Base-by-base conservation (phyloP, 2,113 vertebrate species). In the Podarcis raffonei region DNA sequence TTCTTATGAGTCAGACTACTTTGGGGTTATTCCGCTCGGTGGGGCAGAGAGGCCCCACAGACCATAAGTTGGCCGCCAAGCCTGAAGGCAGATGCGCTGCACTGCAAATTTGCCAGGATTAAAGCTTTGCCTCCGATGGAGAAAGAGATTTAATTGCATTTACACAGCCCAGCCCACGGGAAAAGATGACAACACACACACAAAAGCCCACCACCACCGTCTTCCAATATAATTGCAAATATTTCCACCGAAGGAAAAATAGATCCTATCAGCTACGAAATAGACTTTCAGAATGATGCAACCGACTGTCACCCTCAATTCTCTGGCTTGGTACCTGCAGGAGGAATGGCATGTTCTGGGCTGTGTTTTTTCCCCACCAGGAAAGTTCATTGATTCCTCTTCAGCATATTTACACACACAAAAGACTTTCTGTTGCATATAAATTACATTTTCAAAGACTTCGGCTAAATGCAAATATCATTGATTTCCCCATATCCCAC, bases 201-300 rank as follows among this genome's bases (percentile, higher is more conserved):
- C n/a, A 65, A 0, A 48, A 48, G 2, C 42, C 42, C 42, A 48
- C 42, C 42, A 9, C 42, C 42, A 71, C 65, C 75, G 35, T 42
- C 69, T 37, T 69, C 71, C 84, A 90, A 86, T 72, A 59, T 82
- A 81, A 90, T 81, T 86, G 79, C 79, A 90, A 86, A 86, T 81
- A 82, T 77, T 86, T 90, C 71, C 78, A 57, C 59, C 66, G 84
- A 82, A 90, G 71, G 84, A 53, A 75, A 81, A 85, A 75, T 42
- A 81, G 83, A 75, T 76, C 30, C 57, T 81, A 90, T 82, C 79
- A 37, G 27, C 39, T 6, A 83, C 27, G 42, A 86, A 85, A 39
- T 23, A 83, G 66, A 62, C 20, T 86, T 86, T 82, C 39, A 35
- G 57, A 82, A 57, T 57, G n/a, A 83, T 22, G 59, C 39, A 37